phyloP scores from a whole-genome alignment of 2,797 vertebrate genomes.

The Toxotes lorentzi region DNA sequence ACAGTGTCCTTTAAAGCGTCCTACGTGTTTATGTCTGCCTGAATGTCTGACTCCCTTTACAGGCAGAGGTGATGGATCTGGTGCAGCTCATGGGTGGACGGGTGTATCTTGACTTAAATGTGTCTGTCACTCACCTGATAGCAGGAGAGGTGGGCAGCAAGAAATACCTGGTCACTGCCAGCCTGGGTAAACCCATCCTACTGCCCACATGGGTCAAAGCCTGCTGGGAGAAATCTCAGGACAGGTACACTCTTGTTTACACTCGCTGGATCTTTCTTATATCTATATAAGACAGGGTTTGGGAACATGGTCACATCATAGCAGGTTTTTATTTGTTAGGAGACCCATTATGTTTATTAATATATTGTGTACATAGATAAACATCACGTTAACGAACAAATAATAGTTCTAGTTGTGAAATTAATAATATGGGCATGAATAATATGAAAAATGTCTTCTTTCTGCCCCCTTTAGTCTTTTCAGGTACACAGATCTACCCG shows the following conservation, averaged over 20 bases:
- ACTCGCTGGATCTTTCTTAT: neutral
- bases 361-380: neutral
- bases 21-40: neutral
- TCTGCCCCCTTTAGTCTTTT: slow-evolving; percentile 83
- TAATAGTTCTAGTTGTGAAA: neutral
- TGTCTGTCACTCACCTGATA: slow-evolving; percentile 95
- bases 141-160: slow-evolving; percentile 99
- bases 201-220: slow-evolving; percentile 92
- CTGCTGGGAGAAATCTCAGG: slow-evolving; percentile 94
- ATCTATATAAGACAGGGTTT: neutral
- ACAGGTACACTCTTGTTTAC: slow-evolving; percentile 83
- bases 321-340: neutral
- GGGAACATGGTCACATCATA: neutral
- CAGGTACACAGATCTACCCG: slow-evolving; percentile 88
- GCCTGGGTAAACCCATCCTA: slow-evolving; percentile 92
- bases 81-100: slow-evolving; percentile 96
- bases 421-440: neutral
- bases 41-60: slow-evolving; percentile 12
- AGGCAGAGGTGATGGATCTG: slow-evolving; percentile 94
- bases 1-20: neutral
- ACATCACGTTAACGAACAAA: neutral
- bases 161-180: slow-evolving; percentile 97
- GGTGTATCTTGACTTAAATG: slow-evolving; percentile 91
- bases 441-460: neutral
- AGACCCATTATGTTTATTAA: no score